phyloP scores from a whole-genome alignment of 2,888 invertebrate genomes.

The Mesorhabditis belari region DNA sequence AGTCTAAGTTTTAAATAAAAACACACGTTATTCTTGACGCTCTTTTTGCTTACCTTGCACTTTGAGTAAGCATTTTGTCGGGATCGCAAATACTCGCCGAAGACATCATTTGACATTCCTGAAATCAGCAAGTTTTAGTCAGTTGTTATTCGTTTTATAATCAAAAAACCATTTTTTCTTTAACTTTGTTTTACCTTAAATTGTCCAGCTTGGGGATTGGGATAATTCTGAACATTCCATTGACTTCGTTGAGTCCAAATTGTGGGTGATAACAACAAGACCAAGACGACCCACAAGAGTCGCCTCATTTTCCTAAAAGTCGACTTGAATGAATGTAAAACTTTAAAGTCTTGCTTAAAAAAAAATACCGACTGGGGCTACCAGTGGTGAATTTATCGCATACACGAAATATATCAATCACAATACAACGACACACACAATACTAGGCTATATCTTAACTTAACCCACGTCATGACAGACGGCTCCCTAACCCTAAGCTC shows the following conservation, averaged over 20 bases:
- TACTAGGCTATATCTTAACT: too few species aligned
- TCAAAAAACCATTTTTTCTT: background rate
- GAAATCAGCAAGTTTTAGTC: background rate
- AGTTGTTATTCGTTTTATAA: background rate
- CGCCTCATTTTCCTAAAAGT: background rate
- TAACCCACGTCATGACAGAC: too few species aligned
- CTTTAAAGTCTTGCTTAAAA: too few species aligned
- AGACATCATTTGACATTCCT: constrained; percentile 30
- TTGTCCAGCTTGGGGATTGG: constrained; percentile 41
- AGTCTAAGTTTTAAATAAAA: background rate
- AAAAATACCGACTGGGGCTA: too few species aligned
- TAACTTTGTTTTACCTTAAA: constrained; percentile 9
- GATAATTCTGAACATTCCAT: constrained; percentile 44
- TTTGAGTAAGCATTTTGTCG: constrained; percentile 42
- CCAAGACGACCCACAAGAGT: background rate
- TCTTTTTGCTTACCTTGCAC: constrained; percentile 9
- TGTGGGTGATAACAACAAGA: too few species aligned
- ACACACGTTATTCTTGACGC: background rate
- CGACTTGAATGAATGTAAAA: background rate
- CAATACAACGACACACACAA: too few species aligned
- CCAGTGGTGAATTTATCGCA: too few species aligned
- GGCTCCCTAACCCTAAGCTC: too few species aligned
- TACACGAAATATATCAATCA: too few species aligned
- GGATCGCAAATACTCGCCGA: constrained; percentile 45
- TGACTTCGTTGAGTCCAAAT: too few species aligned